Base-by-base conservation (phyloP, 2,888 invertebrate species). In the Aproaerema taeniolella region DNA sequence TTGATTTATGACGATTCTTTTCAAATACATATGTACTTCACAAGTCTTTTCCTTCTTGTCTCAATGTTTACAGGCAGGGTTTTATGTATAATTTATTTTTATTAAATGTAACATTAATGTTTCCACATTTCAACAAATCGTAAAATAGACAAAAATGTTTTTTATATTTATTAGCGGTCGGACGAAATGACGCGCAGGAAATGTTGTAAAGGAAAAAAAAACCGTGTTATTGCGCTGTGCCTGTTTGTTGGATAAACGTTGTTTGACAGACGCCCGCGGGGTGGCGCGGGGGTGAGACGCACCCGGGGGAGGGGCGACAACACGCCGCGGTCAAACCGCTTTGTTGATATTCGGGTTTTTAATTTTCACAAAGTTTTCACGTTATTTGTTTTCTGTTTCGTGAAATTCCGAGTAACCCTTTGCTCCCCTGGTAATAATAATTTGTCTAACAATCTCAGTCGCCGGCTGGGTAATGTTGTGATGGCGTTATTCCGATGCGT, bases 231-330 rank as follows among this genome's bases (percentile, higher is more conserved):
- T 76, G 68, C 69, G 59, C 58, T 67, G 64, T 58, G 73, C 63
- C 62, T 59, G 72, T 67, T 77, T 73, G 74, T 71, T 71, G 70
- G 71, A 64, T 77, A 76, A 79, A 76, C 70, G 76, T 73, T 78
- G 80, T 81, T 82, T 75, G 80, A 79, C 77, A 70, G 70, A 55
- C 56, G 55, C 52, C 52, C 59, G 50, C 59, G 50, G 46, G 48
- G 49, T 43, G 46, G 45, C 43, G 46, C 47, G 57, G 52, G n/a
- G 42, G 20, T 8, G 20, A 20, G 20, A 8, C n/a, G n/a, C n/a
- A n/a, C 8, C 8, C 8, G 14, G 47, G 53, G 51, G 38, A 47
- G 42, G 46, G 42, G 55, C 47, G 52, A 42, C 36, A n/a, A n/a
- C 43, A 46, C 52, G 55, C 40, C 57, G 48, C 45, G 59, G 62